Percentiles rank a stretch among this genome's conserved stretches.
phyloP scores from a whole-genome alignment of 35 echinoderm and acorn worm species.

The Lytechinus variegatus region DNA sequence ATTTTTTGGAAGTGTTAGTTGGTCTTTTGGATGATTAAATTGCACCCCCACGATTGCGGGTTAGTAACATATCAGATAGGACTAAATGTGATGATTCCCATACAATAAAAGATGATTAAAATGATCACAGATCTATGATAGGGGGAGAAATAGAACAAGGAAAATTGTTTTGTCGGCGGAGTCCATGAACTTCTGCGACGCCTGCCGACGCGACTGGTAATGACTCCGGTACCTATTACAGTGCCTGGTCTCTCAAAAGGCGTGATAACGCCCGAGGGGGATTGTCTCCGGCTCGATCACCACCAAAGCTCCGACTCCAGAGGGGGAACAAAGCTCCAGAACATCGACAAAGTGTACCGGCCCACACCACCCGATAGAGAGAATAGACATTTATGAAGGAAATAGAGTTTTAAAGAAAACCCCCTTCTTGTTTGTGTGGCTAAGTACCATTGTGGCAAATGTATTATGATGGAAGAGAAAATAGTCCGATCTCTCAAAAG shows the following conservation, averaged over 20 bases:
- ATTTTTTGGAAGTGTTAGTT: not conserved
- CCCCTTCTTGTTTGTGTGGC: not conserved
- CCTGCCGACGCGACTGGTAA: not conserved
- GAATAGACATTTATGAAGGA: not conserved
- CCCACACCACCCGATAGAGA: not conserved
- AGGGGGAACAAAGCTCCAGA: not conserved
- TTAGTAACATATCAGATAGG: not conserved
- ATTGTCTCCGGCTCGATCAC: conserved; percentile 4
- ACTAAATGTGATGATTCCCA: not conserved
- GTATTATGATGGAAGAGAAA: not conserved
- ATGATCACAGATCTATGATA: not conserved
- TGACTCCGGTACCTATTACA: not conserved
- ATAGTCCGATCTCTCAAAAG: conserved; percentile 1
- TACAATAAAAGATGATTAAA: conserved; percentile 11
- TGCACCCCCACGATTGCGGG: not conserved
- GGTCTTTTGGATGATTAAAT: not conserved
- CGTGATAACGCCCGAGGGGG: conserved; percentile 29
- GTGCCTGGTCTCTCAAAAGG: conserved; percentile 36
- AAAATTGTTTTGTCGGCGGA: not conserved
- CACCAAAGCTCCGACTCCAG: not conserved
- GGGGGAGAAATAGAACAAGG: not conserved
- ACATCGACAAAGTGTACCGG: not conserved
- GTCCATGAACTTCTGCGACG: not conserved
- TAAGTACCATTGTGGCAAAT: not conserved
- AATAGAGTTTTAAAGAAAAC: conserved; percentile 4